Base-by-base conservation (phyloP, 2,888 invertebrate species). In the Rhamnusium bicolor region DNA sequence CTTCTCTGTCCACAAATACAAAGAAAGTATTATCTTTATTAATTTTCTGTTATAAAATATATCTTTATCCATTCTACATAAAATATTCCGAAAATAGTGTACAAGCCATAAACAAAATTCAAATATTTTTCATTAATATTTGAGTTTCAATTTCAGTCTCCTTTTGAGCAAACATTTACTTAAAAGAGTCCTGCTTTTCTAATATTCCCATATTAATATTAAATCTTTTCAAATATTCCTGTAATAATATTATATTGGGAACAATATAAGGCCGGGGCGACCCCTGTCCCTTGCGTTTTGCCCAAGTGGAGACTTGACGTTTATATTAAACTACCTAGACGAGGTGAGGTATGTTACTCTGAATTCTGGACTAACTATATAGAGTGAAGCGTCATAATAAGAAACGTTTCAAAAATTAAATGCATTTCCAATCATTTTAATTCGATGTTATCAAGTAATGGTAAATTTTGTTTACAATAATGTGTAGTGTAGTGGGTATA, bases 261-360 rank as follows among this genome's bases (percentile, higher is more conserved):
- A 71, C 46, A 73, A 76, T 69, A 71, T 73, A 62, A 69, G 69
- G 62, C 68, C 49, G 67, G 69, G 73, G 69, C 67, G 71, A 71
- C 73, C 73, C 73, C 66, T 71, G 73, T 69, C 71, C 70, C 70
- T 74, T 32, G 67, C 65, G 69, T 73, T 62, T 71, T 60, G 53
- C 49, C 75, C 75, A 76, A 79, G 76, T 78, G 74, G 77, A 71
- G 78, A 76, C 80, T 82, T 85, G 85, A 85, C 85, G 83, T 85
- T 85, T 85, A 84, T 85, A 85, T 85, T 85, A 85, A 85, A 85
- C 82, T 83, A 67, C 67, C 56, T 67, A 56, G 67, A 67, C 56
- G 67, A 81, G 83, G 76, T 84, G 82, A 82, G 84, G 84, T 83
- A 84, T 84, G 82, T 81, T 81, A 79, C 81, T 73, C 76, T 70